Evolutionary conservation across 2,113 vertebrate species (phyloP).

Genomic region (Hymenochirus boettgeri): DNA sequence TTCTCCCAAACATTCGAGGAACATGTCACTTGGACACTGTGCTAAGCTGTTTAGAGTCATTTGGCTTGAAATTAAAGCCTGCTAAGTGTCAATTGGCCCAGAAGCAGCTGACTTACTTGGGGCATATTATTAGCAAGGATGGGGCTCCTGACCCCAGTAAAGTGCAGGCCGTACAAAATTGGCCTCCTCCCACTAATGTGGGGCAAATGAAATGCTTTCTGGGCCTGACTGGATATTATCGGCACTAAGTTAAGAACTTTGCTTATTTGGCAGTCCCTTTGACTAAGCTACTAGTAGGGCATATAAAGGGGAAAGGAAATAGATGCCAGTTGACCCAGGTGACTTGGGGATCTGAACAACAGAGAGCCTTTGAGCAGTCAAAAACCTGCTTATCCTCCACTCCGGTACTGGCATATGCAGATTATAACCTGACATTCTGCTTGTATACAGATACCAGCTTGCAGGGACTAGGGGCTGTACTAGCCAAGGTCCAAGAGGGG

Average conservation of each 20-base stretch:
- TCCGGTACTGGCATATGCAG: not conserved
- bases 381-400: not conserved
- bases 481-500: not conserved
- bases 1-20: not conserved
- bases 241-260: not conserved
- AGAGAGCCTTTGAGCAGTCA: too few relatives aligned
- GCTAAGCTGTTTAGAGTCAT: not conserved
- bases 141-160: not conserved
- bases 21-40: not conserved
- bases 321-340: not conserved
- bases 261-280: not conserved
- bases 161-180: not conserved
- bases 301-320: not conserved
- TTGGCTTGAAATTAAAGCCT: too few relatives aligned
- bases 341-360: not conserved
- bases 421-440: not conserved
- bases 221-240: not conserved
- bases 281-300: not conserved
- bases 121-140: not conserved
- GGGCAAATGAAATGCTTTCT: not conserved
- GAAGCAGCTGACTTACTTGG: too few relatives aligned
- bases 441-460: not conserved
- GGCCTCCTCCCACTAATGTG: not conserved
- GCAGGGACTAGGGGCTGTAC: not conserved
- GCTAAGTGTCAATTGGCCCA: too few relatives aligned